Evolutionary conservation across 2,888 invertebrate species (phyloP).

Genomic region (Zootermopsis nevadensis): DNA sequence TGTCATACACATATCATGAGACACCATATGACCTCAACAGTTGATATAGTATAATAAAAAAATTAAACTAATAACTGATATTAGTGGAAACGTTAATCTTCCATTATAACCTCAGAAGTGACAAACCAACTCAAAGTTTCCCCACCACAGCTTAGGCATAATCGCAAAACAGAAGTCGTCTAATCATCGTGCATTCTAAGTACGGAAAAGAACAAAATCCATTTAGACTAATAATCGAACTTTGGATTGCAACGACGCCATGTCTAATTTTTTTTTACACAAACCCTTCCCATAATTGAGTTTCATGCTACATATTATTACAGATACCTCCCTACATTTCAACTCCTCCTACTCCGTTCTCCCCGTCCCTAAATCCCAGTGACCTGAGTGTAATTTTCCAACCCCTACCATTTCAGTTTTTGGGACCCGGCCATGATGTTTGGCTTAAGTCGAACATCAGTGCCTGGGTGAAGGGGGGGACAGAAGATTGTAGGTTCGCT

Average conservation of each 20-base stretch:
- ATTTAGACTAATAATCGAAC: background rate
- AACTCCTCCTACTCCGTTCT: no score
- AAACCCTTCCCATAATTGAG: conserved; percentile 14
- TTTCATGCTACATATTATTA: conserved; percentile 36
- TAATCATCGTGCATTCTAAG: background rate
- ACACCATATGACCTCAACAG: no score
- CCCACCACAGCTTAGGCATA: no score
- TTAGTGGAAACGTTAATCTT: no score
- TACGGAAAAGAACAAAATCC: background rate
- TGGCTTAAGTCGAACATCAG: background rate
- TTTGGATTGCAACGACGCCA: background rate
- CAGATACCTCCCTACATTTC: background rate
- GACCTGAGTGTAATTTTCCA: conserved; percentile 32
- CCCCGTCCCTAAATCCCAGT: conserved; percentile 28
- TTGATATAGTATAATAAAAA: no score
- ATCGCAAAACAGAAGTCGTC: no score
- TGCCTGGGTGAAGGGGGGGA: background rate
- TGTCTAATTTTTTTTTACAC: background rate
- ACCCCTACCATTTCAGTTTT: conserved; percentile 12
- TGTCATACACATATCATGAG: no score
- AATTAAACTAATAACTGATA: no score
- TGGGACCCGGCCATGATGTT: conserved; percentile 7
- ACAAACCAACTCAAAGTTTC: no score
- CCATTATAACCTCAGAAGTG: no score
- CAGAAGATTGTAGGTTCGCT: conserved; percentile 45